Percentiles rank a stretch among this genome's conserved stretches.
Conservation (phyloP, 2,888 invertebrate species). For the Sclerodermus sp. region DNA sequence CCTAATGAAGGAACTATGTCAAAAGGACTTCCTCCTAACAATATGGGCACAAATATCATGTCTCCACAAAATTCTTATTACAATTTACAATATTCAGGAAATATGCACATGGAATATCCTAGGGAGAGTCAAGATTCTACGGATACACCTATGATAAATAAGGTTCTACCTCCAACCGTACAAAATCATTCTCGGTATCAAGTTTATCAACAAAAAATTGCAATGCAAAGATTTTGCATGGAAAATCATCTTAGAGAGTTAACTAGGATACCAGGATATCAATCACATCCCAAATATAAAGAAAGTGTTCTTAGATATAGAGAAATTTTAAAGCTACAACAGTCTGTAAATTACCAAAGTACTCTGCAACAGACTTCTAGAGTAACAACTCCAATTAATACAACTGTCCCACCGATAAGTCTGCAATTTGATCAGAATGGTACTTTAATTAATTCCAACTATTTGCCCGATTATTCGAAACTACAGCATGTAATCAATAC, state of each 20-base stretch:
- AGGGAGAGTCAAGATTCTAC: constrained; percentile 34
- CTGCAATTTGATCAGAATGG: constrained; percentile 55
- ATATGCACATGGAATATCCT: constrained; percentile 33
- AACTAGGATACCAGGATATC: constrained; percentile 47
- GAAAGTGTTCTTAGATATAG: constrained; percentile 47
- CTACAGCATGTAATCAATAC: constrained; percentile 15
- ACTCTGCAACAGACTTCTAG: constrained; percentile 19
- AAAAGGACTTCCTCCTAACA: constrained; percentile 27
- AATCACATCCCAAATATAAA: constrained; percentile 51
- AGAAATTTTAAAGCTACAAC: constrained; percentile 46
- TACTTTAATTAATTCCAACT: constrained; percentile 48
- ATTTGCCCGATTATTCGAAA: constrained; percentile 34
- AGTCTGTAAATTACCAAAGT: constrained; percentile 44
- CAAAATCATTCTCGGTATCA: constrained; percentile 36
- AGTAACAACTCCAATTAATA: constrained; percentile 1
- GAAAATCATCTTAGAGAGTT: constrained; percentile 48
- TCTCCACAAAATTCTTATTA: constrained; percentile 39
- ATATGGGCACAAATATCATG: constrained; percentile 21
- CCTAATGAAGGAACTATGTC: constrained; percentile 33
- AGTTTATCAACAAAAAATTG: constrained; percentile 47
- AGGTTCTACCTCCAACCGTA: constrained; percentile 23
- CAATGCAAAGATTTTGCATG: constrained; percentile 46
- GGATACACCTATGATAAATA: constrained; percentile 19
- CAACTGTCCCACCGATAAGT: constrained; percentile 45
- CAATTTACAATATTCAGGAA: constrained; percentile 33